A percentile compares a stretch with the other conserved stretches of the same genome.
These are phyloP conservation scores for Drosophila repletoides DNA, from an alignment of 1,140 invertebrate genomes.

Conservation along the genomic window DNA sequence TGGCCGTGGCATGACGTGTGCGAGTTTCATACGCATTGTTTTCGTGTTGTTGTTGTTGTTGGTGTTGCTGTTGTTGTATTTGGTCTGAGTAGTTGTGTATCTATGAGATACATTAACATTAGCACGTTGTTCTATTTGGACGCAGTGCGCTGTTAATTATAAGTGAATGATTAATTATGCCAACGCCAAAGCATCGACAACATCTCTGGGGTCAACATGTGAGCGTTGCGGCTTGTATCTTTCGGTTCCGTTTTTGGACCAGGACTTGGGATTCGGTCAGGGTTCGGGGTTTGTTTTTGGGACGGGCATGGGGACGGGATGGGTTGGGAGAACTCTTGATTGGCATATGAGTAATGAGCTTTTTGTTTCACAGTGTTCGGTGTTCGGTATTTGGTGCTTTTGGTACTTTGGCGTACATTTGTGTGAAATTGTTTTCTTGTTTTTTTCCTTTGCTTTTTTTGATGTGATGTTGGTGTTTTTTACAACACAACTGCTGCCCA, in stretches of 20 bases:
- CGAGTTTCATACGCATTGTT: constrained; percentile 37
- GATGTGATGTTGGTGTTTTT: too few relatives aligned
- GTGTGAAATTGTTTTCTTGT: constrained; percentile 67
- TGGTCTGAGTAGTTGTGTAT: constrained; percentile 21
- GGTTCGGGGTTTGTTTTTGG: not conserved
- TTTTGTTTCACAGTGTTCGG: constrained; percentile 61
- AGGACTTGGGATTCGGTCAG: not conserved
- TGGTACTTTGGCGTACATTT: constrained; percentile 48
- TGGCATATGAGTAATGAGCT: constrained; percentile 80
- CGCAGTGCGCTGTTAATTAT: constrained; percentile 72
- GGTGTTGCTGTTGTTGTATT: not conserved
- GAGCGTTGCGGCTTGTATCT: constrained; percentile 52
- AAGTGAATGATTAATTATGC: constrained; percentile 76
- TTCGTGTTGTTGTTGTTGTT: not conserved
- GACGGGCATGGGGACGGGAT: not conserved
- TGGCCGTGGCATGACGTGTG: constrained; percentile 32
- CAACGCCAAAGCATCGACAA: constrained; percentile 50
- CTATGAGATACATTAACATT: constrained; percentile 63
- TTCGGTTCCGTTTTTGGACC: not conserved
- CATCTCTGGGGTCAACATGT: constrained; percentile 36
- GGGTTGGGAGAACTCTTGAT: constrained; percentile 47
- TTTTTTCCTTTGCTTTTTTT: constrained; percentile 6
- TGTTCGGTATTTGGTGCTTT: constrained; percentile 24
- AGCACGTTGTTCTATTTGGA: constrained; percentile 70
- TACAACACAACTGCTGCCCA: constrained; percentile 54